A percentile compares a stretch with the other conserved stretches of the same genome.
phyloP scores from a whole-genome alignment of 2,113 vertebrate genomes.

The Phycodurus eques region DNA sequence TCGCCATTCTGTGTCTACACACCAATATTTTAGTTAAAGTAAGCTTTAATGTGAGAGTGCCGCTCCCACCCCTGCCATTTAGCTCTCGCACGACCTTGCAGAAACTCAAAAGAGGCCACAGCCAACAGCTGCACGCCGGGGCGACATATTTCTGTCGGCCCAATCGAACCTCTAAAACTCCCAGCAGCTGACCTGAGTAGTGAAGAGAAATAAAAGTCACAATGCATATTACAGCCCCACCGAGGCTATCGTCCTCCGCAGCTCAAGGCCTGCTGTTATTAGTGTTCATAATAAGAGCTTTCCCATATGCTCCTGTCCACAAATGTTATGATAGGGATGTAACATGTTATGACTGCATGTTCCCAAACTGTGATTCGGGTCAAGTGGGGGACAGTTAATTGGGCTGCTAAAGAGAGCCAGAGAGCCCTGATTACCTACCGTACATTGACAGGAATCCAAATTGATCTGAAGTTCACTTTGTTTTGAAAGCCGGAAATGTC shows the following conservation, averaged over 20 bases:
- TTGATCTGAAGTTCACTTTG: slow-evolving; percentile 34
- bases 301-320: slow-evolving; percentile 69
- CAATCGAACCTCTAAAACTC: slow-evolving; percentile 58
- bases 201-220: slow-evolving; percentile 59
- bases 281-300: slow-evolving; percentile 53
- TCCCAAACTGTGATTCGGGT: slow-evolving; percentile 57
- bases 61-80: slow-evolving; percentile 59
- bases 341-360: slow-evolving; percentile 68
- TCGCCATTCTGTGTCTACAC: slow-evolving; percentile 46
- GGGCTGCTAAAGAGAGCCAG: slow-evolving; percentile 23
- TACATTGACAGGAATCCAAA: slow-evolving; percentile 43
- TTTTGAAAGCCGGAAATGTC: slow-evolving; percentile 33
- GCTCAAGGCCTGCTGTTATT: slow-evolving; percentile 58
- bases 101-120: slow-evolving; percentile 31
- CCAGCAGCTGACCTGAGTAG: slow-evolving; percentile 58
- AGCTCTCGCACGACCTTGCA: slow-evolving; percentile 57
- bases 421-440: slow-evolving; percentile 6
- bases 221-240: slow-evolving; percentile 58
- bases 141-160: slow-evolving; percentile 52
- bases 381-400: slow-evolving; percentile 49
- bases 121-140: slow-evolving; percentile 51
- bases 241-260: slow-evolving; percentile 45
- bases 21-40: slow-evolving; percentile 43
- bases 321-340: slow-evolving; percentile 63
- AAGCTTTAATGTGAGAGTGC: slow-evolving; percentile 37